Base-by-base conservation (phyloP, 2,113 vertebrate genomes). In the Ascaphus truei region DNA sequence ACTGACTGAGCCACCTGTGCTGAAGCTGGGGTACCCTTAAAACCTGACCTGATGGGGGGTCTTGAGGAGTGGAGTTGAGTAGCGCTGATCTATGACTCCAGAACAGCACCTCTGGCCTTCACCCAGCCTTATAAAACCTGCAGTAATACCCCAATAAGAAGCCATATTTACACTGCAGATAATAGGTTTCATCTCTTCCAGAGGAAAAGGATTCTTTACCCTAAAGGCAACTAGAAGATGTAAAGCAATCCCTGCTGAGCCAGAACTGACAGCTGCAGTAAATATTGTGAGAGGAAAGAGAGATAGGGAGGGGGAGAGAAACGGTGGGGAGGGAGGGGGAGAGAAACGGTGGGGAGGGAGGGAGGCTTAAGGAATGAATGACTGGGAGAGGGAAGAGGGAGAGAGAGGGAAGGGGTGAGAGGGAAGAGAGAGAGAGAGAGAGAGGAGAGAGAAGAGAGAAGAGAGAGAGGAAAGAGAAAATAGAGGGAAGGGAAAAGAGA, bases 241-340 rank as follows among this genome's bases (percentile, higher is more conserved):
- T 60, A 60, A 69, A 59, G 45, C 22, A 31, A 20, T 69, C 66
- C 66, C 66, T 51, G 66, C 66, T 60, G 66, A 69, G 66, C 41
- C 43, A 50, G 66, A 69, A 60, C 66, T 69, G 66, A 69, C 66
- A 69, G 66, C 66, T 56, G 59, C 66, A 60, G 66, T 69, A 69
- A 69, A 69, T 69, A 69, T 69, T 60, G 45, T 69, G 66, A 68
- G 66, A 59, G 66, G 22, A 59, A 59, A 57, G 55, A 55, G 39
- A 62, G 71, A 57, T 18, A 43, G 43, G 64, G n/a, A 52, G 47
- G 62, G 26, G 62, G 31, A 37, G 62, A 52, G 47, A 31, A 26
- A 58, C 3, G 25, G 23, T 60, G 39, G 2, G 31, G 36, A 8
- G 31, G 8, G 16, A 47, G 18, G 5, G 6, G 43, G 20, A n/a